Base-by-base conservation (phyloP, 2,113 vertebrate species). In the Seriola quinqueradiata region DNA sequence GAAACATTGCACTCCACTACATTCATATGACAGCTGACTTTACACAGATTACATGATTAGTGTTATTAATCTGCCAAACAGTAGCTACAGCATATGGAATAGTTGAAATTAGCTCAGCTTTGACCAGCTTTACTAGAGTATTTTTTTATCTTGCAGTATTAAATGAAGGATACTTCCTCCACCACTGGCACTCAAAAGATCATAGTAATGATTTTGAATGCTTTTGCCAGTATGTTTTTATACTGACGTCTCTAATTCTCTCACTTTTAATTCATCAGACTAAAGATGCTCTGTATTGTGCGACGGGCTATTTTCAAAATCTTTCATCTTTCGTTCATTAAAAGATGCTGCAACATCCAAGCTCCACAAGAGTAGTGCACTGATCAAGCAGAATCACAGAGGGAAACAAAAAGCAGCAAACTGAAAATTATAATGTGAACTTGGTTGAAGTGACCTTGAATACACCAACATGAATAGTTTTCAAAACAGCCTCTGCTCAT, bases 361-460 rank as follows among this genome's bases (percentile, higher is more conserved):
- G 9, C 40, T 68, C 19, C 28, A 21, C 28, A 38, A n/a, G 7
- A 40, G 12, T 16, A 8, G 4, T 32, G 7, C 25, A 71, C 54
- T 14, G 17, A 71, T 8, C 0, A 13, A 25, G 46, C 9, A 23
- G 32, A 42, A 48, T 21, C 13, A 23, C 28, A 60, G 11, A 36
- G 25, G 10, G 8, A 64, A n/a, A 5, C 58, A 64, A 58, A n/a
- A 32, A 54, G 7, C 28, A 11, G 13, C 0, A 75, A 42, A 70
- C 8, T 32, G 36, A 38, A 23, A 46, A 73, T 14, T 16, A 6
- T 38, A 4, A 48, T 3, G 1, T 23, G 17, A 28, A 25, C 63
- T n/a, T 36, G 23, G 19, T 36, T 36, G 5, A 6, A 21, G 25
- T 76, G 83, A 77, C 79, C 79, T 82, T 81, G 23, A 64, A 71